Percentiles rank a stretch among this genome's conserved stretches.
phyloP scores from a whole-genome alignment of 2,888 invertebrate species.

The Synanthedon myopaeformis region DNA sequence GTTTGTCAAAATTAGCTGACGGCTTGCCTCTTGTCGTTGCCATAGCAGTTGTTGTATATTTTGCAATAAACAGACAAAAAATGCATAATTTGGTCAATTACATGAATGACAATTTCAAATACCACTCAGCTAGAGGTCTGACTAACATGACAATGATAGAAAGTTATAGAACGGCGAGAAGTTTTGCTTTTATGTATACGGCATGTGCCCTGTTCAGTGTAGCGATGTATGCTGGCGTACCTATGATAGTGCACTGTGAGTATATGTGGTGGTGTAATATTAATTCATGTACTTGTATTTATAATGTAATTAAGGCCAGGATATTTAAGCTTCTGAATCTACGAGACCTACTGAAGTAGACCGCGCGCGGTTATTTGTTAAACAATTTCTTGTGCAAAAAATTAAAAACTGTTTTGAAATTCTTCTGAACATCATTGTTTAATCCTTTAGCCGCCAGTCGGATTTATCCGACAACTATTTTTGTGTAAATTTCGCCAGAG shows the following conservation, averaged over 20 bases:
- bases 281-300: too few relatives aligned
- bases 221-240: conserved; percentile 39
- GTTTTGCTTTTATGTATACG: conserved; percentile 47
- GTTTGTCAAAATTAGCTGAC: conserved; percentile 42
- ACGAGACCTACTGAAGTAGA: too few relatives aligned
- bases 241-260: conserved; percentile 45
- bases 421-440: too few relatives aligned
- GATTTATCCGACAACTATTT: too few relatives aligned
- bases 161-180: conserved; percentile 35
- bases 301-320: too few relatives aligned
- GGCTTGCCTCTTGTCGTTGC: conserved; percentile 39
- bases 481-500: too few relatives aligned
- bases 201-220: conserved; percentile 50
- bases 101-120: conserved; percentile 44
- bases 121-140: conserved; percentile 45
- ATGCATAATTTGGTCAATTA: conserved; percentile 34
- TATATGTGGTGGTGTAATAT: conserved; percentile 9
- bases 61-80: conserved; percentile 30
- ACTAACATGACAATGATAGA: conserved; percentile 51
- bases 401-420: too few relatives aligned
- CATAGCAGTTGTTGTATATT: conserved; percentile 38
- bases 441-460: too few relatives aligned
- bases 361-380: too few relatives aligned
- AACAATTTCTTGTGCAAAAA: too few relatives aligned
- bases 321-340: too few relatives aligned